phyloP scores from a whole-genome alignment of 2,888 invertebrate genomes.

The Protodeltote pygarga region DNA sequence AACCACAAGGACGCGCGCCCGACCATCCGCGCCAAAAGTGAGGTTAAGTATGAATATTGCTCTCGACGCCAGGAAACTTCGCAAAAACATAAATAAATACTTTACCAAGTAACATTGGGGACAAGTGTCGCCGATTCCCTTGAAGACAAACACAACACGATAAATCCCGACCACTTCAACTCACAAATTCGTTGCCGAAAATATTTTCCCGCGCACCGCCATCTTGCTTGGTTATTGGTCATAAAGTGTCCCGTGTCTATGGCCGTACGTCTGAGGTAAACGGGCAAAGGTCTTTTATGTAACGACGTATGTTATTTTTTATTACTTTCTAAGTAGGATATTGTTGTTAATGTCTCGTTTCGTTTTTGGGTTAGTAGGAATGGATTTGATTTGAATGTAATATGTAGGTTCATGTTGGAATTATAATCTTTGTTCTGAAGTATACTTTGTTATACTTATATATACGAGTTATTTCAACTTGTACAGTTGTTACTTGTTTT shows the following conservation, averaged over 20 bases:
- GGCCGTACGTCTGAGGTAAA: conserved; percentile 40
- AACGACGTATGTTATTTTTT: conserved; percentile 36
- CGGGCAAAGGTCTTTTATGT: conserved; percentile 40
- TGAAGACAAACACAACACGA: conserved; percentile 49
- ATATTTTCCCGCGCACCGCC: conserved; percentile 63
- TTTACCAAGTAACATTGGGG: conserved; percentile 32
- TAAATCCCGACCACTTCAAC: conserved; percentile 51
- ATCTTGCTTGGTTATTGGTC: conserved; percentile 70
- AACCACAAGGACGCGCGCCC: conserved; percentile 12
- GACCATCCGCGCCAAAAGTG: conserved; percentile 13
- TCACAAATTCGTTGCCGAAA: conserved; percentile 56
- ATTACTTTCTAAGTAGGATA: conserved; percentile 36
- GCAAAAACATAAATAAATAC: conserved; percentile 49
- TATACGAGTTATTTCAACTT: too few species aligned
- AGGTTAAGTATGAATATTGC: conserved; percentile 35
- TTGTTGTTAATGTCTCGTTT: conserved; percentile 30
- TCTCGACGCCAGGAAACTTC: conserved; percentile 45
- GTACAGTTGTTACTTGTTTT: too few species aligned
- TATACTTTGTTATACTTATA: too few species aligned
- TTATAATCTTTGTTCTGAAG: too few species aligned
- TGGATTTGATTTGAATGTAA: conserved; percentile 21
- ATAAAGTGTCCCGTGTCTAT: conserved; percentile 58
- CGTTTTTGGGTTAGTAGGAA: conserved; percentile 27
- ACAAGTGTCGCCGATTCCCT: conserved; percentile 43
- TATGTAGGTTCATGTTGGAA: conserved; percentile 13